These are phyloP conservation scores for Lagorchestes hirsutus DNA, from an alignment of 2,797 vertebrate genomes.

Conservation along the genomic window DNA sequence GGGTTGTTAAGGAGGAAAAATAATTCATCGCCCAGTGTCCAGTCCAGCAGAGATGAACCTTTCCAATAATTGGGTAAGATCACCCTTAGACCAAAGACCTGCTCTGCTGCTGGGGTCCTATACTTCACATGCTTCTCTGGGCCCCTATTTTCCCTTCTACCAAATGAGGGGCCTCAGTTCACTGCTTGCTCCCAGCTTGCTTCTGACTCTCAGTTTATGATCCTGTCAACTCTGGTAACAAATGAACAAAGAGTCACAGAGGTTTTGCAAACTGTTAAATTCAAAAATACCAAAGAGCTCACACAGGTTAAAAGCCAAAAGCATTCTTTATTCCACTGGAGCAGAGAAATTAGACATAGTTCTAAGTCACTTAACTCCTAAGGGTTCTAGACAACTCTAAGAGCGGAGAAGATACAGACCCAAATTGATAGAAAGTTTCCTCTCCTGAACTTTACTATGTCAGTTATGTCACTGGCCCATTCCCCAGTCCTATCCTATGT, in stretches of 20 bases:
- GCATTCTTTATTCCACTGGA: not conserved
- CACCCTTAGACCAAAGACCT: not conserved
- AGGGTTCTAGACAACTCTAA: not conserved
- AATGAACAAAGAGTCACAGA: no score
- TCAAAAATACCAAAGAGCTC: not conserved
- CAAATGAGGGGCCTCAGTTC: not conserved
- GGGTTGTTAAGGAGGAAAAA: not conserved
- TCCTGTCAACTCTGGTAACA: no score
- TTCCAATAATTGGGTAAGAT: not conserved
- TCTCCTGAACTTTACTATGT: not conserved
- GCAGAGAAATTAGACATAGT: not conserved
- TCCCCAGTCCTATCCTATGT: not conserved
- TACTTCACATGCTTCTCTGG: not conserved
- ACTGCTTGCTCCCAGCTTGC: not conserved
- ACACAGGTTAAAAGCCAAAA: not conserved
- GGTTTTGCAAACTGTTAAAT: not conserved
- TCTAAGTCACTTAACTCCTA: not conserved
- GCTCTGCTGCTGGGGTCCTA: not conserved
- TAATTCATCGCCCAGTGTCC: not conserved
- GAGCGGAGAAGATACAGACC: not conserved
- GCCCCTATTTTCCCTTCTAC: not conserved
- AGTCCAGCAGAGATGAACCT: not conserved
- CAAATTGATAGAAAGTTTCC: not conserved
- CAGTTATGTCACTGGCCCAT: not conserved
- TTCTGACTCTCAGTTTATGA: not conserved